Base-by-base conservation (phyloP, 2,888 invertebrate genomes). In the Cheilosia vulpina region DNA sequence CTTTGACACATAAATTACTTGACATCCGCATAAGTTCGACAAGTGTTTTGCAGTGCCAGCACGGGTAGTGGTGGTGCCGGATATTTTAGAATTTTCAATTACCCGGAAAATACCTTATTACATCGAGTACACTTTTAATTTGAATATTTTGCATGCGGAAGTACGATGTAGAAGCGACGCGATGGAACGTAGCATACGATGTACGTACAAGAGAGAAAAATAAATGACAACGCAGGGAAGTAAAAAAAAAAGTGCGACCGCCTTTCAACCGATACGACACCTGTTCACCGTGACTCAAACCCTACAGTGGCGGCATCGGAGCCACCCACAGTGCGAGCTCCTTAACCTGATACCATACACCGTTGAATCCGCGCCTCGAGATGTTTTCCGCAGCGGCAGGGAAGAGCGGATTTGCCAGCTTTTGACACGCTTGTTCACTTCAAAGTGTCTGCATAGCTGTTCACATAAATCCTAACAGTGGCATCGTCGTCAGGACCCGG, bases 401-500 rank as follows among this genome's bases (percentile, higher is more conserved):
- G 71, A 21, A 65, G 65, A 71, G 78, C 57, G 65, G 81, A 76
- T 76, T 69, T 75, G 75, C 57, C 50, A 71, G 76, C 69, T 81
- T 75, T 75, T 81, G 81, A 71, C 75, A 81, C 76, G 81, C 81
- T 81, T 69, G 65, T 81, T 81, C 81, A 71, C 73, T 80, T 80
- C 53, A 73, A 62, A 73, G 73, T 80, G 71, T 43, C 41, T 55
- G 66, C 19, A 45, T 60, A 45, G 60, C 11, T 66, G 69, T 73
- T 62, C 57, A 57, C 41, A 53, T 63, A 13, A 21, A 21, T 52
- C 21, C 45, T 53, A 7, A n/a, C 17, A 47, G 17, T 19, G 47
- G 13, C 19, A 41, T 9, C 41, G 47, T 38, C 38, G 38, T 38
- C 38, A 38, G 38, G 13, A 38, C 38, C 38, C 38, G 38, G 69